Conservation (phyloP, 2,797 vertebrate genomes). For the Aldrovandia affinis region DNA sequence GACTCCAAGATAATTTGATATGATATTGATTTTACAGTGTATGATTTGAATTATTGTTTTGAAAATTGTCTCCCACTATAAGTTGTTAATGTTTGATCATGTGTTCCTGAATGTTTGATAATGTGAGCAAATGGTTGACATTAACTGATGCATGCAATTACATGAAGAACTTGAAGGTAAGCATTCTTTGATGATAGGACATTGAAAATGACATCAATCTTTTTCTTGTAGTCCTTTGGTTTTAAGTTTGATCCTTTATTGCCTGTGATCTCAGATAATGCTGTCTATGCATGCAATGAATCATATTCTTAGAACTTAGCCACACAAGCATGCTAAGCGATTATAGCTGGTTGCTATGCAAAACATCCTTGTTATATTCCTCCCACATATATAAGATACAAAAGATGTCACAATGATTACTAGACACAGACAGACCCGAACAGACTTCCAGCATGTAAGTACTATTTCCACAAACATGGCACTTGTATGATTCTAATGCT, state of each 20-base stretch:
- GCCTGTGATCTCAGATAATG: neutral
- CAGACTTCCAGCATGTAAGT: constrained; percentile 1
- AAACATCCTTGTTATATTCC: neutral
- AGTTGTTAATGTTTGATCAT: no score
- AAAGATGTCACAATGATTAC: neutral
- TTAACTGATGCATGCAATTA: neutral
- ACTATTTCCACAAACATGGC: neutral
- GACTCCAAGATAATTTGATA: neutral
- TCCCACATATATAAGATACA: neutral
- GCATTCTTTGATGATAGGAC: neutral
- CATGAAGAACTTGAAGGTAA: neutral
- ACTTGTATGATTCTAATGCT: neutral
- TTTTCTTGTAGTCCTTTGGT: neutral
- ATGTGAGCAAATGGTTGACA: neutral
- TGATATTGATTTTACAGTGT: neutral
- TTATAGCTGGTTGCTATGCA: neutral
- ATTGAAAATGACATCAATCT: neutral
- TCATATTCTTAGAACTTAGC: neutral
- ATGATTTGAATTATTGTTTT: no score
- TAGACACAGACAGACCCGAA: neutral
- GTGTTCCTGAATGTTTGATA: no score
- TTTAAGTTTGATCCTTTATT: neutral
- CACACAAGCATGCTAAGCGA: neutral
- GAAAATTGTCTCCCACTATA: no score
- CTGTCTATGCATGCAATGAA: neutral